These are phyloP conservation scores for Toxostoma redivivum DNA, from an alignment of 2,113 vertebrate genomes.

Conservation along the genomic window DNA sequence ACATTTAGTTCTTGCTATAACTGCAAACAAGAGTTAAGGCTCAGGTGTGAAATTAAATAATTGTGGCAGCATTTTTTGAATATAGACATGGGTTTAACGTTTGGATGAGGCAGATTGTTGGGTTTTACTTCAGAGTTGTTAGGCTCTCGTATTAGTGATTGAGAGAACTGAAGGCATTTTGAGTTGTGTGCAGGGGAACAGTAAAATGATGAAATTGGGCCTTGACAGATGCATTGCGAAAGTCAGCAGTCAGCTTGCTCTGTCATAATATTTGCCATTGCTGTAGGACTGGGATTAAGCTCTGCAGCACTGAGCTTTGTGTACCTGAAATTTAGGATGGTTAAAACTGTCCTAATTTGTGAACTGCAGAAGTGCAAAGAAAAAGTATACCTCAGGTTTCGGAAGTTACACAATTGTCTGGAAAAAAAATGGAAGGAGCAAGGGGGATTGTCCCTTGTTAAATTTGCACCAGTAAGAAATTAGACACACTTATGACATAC, in stretches of 20 bases:
- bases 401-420: background rate
- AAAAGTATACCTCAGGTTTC: background rate
- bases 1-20: background rate
- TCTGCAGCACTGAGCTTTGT: background rate
- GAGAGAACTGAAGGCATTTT: background rate
- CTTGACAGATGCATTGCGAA: background rate
- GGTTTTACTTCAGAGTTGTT: background rate
- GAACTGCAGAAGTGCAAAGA: background rate
- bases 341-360: background rate
- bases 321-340: background rate
- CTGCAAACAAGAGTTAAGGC: background rate
- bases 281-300: background rate
- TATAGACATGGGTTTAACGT: background rate
- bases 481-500: background rate
- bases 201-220: background rate
- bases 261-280: background rate
- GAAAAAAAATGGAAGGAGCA: background rate
- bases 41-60: background rate
- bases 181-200: background rate
- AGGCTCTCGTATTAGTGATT: background rate
- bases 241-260: background rate
- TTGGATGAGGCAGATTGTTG: background rate
- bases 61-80: background rate
- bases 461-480: background rate
- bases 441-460: background rate